These are phyloP conservation scores for Atrina japonica DNA, from an alignment of 2,888 invertebrate species.

Conservation along the genomic window DNA sequence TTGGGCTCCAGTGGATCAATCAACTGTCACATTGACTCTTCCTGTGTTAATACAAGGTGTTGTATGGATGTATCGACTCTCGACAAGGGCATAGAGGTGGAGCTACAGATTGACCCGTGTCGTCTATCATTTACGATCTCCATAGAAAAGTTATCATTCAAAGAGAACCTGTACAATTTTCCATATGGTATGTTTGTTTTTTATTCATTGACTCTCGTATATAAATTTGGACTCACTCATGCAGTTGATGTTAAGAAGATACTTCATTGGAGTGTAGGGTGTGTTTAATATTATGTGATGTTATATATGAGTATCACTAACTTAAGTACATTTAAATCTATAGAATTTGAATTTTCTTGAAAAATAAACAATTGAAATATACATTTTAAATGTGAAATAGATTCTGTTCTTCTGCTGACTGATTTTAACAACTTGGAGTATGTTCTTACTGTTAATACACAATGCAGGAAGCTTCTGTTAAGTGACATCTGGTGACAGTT, in stretches of 20 bases:
- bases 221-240: background rate
- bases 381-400: too few relatives aligned
- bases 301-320: too few relatives aligned
- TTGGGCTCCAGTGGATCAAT: slow-evolving; percentile 5
- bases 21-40: slow-evolving; percentile 39
- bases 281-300: background rate
- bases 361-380: too few relatives aligned
- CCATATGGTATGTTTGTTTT: background rate
- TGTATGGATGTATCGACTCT: slow-evolving; percentile 41
- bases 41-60: slow-evolving; percentile 45
- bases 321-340: too few relatives aligned
- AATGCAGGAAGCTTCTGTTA: too few relatives aligned
- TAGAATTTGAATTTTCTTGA: too few relatives aligned
- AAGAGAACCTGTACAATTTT: background rate
- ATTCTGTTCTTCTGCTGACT: too few relatives aligned
- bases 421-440: too few relatives aligned
- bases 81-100: slow-evolving; percentile 32
- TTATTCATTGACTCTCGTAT: background rate
- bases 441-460: too few relatives aligned
- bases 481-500: too few relatives aligned
- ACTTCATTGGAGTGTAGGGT: background rate
- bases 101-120: slow-evolving; percentile 49
- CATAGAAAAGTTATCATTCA: slow-evolving; percentile 50
- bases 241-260: background rate
- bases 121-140: slow-evolving; percentile 41